Percentiles rank a stretch among this genome's conserved stretches.
phyloP scores from a whole-genome alignment of 2,888 invertebrate species.

The Orthosia gracilis region DNA sequence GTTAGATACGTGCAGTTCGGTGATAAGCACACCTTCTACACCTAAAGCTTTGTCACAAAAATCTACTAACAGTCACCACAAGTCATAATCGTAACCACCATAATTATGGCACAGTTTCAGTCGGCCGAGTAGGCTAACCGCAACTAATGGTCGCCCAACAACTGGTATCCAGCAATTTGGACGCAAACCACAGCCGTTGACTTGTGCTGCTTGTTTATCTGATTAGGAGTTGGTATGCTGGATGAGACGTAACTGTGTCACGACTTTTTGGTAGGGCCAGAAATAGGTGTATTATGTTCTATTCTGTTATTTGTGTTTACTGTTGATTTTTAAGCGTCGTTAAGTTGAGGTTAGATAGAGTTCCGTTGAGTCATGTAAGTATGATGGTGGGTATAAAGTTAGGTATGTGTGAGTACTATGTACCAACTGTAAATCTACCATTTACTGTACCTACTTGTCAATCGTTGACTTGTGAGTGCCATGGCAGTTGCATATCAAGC shows the following conservation, averaged over 20 bases:
- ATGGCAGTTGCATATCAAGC: too few relatives aligned
- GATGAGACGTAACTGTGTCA: constrained; percentile 66
- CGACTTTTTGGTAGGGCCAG: constrained; percentile 49
- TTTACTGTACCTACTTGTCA: too few relatives aligned
- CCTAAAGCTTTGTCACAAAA: constrained; percentile 28
- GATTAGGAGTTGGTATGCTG: constrained; percentile 53
- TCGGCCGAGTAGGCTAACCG: constrained; percentile 58
- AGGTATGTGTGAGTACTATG: too few relatives aligned
- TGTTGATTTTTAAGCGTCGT: constrained; percentile 1
- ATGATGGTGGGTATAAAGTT: too few relatives aligned
- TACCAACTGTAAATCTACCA: too few relatives aligned
- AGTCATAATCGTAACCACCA: constrained; percentile 60
- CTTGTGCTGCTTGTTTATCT: constrained; percentile 63
- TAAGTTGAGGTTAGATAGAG: constrained; percentile 17
- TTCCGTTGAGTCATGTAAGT: neutral
- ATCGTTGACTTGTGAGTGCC: too few relatives aligned
- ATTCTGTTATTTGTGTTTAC: constrained; percentile 8
- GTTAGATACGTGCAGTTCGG: neutral
- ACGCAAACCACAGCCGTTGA: constrained; percentile 68
- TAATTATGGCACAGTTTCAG: constrained; percentile 61
- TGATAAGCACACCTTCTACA: neutral
- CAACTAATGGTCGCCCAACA: constrained; percentile 63
- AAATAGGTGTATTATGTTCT: constrained; percentile 3
- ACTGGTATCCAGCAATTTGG: constrained; percentile 68
- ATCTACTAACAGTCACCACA: constrained; percentile 34